phyloP scores from a whole-genome alignment of 2,888 invertebrate genomes.

The Globia sparganii region DNA sequence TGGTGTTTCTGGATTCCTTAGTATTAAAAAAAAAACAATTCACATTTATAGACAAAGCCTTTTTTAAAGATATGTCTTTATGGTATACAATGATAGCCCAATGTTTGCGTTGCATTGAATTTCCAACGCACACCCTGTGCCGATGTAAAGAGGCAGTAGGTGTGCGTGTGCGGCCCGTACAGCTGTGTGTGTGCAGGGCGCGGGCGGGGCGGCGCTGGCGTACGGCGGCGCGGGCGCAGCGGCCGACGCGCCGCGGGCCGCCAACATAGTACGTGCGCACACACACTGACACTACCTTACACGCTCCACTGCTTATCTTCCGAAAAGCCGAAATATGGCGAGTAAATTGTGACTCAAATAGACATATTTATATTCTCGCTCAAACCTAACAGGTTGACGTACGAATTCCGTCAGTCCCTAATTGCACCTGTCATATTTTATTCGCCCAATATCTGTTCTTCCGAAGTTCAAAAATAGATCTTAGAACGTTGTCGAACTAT shows the following conservation, averaged over 20 bases:
- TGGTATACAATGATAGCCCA: background rate
- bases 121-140: background rate
- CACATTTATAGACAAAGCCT: background rate
- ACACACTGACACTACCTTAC: too few relatives aligned
- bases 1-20: background rate
- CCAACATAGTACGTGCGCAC: slow-evolving; percentile 76
- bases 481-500: background rate
- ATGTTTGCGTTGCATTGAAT: background rate
- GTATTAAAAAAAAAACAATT: background rate
- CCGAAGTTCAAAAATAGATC: background rate
- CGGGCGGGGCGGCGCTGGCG: slow-evolving; percentile 36
- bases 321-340: background rate
- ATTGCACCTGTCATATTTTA: background rate
- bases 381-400: background rate
- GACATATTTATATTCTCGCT: background rate
- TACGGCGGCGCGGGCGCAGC: slow-evolving; percentile 48
- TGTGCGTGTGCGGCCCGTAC: too few relatives aligned
- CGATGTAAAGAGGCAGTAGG: background rate
- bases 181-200: too few relatives aligned
- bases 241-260: slow-evolving; percentile 64
- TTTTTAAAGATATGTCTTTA: background rate
- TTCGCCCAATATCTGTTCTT: background rate
- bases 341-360: background rate
- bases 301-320: background rate
- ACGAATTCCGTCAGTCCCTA: background rate